phyloP scores from a whole-genome alignment of 2,113 vertebrate genomes.

The Eurystomus gularis region DNA sequence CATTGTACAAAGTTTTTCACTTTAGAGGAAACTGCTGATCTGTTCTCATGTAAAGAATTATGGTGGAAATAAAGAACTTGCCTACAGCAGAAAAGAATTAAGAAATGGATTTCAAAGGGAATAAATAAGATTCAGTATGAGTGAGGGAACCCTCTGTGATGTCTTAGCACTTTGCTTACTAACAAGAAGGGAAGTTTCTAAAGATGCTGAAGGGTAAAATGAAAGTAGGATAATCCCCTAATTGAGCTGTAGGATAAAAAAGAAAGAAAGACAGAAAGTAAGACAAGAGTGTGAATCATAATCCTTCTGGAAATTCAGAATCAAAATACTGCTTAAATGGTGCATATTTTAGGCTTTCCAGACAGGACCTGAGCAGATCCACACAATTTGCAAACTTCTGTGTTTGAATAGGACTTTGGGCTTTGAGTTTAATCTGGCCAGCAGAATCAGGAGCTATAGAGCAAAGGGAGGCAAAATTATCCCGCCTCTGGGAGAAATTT shows the following conservation, averaged over 20 bases:
- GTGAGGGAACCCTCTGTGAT: neutral
- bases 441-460: neutral
- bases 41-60: slow-evolving; percentile 29
- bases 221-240: neutral
- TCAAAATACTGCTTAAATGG: neutral
- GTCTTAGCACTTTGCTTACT: slow-evolving; percentile 1
- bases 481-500: neutral
- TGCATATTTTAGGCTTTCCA: neutral
- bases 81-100: slow-evolving; percentile 45
- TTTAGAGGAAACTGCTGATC: slow-evolving; percentile 55
- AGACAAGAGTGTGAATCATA: neutral
- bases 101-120: slow-evolving; percentile 55
- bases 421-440: neutral
- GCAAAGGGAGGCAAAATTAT: neutral
- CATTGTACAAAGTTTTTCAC: neutral
- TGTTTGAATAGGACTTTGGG: neutral
- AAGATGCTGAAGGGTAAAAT: slow-evolving; percentile 18
- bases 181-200: neutral
- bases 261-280: too few relatives aligned
- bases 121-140: slow-evolving; percentile 28
- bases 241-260: neutral
- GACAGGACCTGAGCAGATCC: neutral
- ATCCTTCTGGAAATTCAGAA: neutral
- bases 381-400: neutral
- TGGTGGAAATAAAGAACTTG: slow-evolving; percentile 48